Percentiles rank a stretch among this genome's conserved stretches.
phyloP scores from a whole-genome alignment of 2,113 vertebrate species.

The Tor tambroides region DNA sequence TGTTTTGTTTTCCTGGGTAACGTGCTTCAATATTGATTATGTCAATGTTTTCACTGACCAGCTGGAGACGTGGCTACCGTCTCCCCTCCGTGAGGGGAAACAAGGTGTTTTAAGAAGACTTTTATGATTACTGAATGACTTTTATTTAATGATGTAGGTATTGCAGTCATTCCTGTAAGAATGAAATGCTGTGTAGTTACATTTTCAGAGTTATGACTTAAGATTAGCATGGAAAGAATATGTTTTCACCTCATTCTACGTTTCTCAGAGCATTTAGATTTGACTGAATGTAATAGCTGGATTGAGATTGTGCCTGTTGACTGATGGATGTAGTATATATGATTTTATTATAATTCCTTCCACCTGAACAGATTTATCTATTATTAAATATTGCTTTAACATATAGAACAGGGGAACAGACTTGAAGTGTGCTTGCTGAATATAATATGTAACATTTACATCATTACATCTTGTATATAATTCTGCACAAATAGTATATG shows the following conservation, averaged over 20 bases:
- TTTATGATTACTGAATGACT: background rate
- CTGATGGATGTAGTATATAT: constrained; percentile 19
- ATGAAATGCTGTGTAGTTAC: background rate
- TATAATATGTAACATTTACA: constrained; percentile 60
- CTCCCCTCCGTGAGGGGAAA: constrained; percentile 68
- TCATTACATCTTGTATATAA: constrained; percentile 62
- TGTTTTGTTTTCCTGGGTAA: constrained; percentile 13
- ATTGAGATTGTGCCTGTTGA: background rate
- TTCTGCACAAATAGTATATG: constrained; percentile 60
- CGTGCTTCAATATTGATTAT: constrained; percentile 32
- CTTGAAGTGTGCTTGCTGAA: constrained; percentile 51
- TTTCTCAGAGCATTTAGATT: constrained; percentile 7
- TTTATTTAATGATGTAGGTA: constrained; percentile 34
- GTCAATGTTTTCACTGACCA: constrained; percentile 60
- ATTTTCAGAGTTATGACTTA: background rate
- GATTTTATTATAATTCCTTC: constrained; percentile 5
- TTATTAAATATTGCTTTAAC: background rate
- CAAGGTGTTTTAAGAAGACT: background rate
- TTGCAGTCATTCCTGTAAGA: background rate
- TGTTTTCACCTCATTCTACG: background rate
- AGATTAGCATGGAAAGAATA: background rate
- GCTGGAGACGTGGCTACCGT: constrained; percentile 62
- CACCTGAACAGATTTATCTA: background rate
- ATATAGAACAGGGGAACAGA: background rate
- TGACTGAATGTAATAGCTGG: background rate